Base-by-base conservation (phyloP, 2,113 vertebrate genomes). In the Leucosticte australis region DNA sequence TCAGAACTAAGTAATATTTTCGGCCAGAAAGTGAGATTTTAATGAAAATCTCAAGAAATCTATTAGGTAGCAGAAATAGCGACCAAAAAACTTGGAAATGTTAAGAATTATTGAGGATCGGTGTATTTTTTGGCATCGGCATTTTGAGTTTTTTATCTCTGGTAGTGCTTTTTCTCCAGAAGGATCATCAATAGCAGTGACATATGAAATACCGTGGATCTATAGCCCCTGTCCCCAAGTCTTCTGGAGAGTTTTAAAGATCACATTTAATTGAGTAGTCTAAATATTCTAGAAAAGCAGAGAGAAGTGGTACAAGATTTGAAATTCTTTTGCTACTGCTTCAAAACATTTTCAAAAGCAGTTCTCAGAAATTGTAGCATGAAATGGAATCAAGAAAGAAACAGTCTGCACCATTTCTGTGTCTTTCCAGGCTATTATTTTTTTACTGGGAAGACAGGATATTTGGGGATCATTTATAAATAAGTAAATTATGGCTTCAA, bases 191-290 rank as follows among this genome's bases (percentile, higher is more conserved):
- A 14, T 62, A 74, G 2, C 28, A 41, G 31, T 31, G 50, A 35
- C 27, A 19, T 0, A 49, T 1, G 2, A 24, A 85, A 70, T 15
- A 19, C 1, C 4, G 7, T 30, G 8, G 16, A 37, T 52, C 18
- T 62, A 5, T 1, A 53, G 11, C 0, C 7, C 3, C 21, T 22
- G 21, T 47, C 24, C 42, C 42, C 6, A 75, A 11, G 35, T 57
- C 37, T 56, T 0, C 1, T 35, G 16, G 14, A 82, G 15, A 69
- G 5, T 70, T 84, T 41, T 49, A 28, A 73, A 87, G n/a, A 67
- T 3, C 11, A 74, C 3, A 10, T 50, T 59, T 46, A 53, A 67
- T 0, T 39, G 15, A 62, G 4, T 26, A 64, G 11, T 18, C 33
- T 39, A 80, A 69, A 80, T 33, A 20, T 37, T 49, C 31, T 28